Conservation (phyloP, 2,888 invertebrate genomes). For the Drosophila paracracens region DNA sequence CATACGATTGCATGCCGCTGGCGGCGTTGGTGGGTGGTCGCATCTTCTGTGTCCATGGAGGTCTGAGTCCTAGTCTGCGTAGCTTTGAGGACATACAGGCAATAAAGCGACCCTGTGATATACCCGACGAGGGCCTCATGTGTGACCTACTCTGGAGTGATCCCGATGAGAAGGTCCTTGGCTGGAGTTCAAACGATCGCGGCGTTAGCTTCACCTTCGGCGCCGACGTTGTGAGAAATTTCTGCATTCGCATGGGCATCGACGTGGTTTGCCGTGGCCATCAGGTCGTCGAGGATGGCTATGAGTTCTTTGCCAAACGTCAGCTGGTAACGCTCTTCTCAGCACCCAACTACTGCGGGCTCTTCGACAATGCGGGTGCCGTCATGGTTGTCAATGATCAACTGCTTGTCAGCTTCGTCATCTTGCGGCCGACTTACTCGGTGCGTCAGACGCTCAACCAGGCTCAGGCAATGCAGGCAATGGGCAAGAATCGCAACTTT, state of each 20-base stretch:
- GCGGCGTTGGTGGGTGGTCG: conserved; percentile 94
- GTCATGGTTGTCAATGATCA: conserved; percentile 99
- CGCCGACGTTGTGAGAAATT: conserved; percentile 99
- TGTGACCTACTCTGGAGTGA: conserved; percentile 99
- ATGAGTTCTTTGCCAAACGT: conserved; percentile 98
- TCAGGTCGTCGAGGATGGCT: conserved; percentile 99
- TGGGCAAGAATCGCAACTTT: conserved; percentile 51
- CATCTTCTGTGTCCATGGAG: conserved; percentile 92
- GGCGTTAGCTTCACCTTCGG: conserved; percentile 99
- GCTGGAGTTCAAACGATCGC: conserved; percentile 99
- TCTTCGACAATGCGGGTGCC: conserved; percentile 94
- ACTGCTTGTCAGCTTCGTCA: conserved; percentile 99
- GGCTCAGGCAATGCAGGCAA: conserved; percentile 20
- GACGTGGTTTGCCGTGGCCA: conserved; percentile 99
- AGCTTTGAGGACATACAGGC: conserved; percentile 98
- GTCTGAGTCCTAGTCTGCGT: conserved; percentile 95
- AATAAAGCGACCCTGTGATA: conserved; percentile 99
- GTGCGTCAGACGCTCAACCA: conserved; percentile 3
- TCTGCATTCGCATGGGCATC: conserved; percentile 99
- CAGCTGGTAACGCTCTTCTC: conserved; percentile 96
- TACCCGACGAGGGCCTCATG: conserved; percentile 97
- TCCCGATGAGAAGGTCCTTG: conserved; percentile 98
- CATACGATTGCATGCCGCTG: conserved; percentile 99
- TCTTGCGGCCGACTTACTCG: conserved; percentile 89
- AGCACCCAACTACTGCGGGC: conserved; percentile 97